Evolutionary conservation across 1,140 invertebrate species (phyloP).

Genomic region (Eurytemora carolleeae): DNA sequence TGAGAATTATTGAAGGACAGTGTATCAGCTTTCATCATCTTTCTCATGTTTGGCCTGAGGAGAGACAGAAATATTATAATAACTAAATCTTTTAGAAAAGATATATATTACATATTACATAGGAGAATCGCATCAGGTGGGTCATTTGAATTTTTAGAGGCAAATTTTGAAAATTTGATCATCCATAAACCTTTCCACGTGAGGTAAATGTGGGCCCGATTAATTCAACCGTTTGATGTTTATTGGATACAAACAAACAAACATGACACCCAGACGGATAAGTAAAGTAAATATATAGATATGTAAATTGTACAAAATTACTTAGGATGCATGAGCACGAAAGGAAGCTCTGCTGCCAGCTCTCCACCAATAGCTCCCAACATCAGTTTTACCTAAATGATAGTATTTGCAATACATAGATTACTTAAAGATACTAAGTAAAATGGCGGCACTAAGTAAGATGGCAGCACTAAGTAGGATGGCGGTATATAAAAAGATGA

Average conservation of each 20-base stretch:
- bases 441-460: constrained; percentile 52
- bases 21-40: not conserved
- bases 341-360: constrained; percentile 79
- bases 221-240: too few relatives aligned
- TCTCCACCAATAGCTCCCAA: constrained; percentile 82
- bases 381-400: constrained; percentile 88
- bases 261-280: too few relatives aligned
- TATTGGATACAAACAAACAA: too few relatives aligned
- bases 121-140: too few relatives aligned
- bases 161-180: too few relatives aligned
- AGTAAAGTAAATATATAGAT: too few relatives aligned
- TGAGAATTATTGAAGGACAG: not conserved
- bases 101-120: too few relatives aligned
- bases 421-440: constrained; percentile 65
- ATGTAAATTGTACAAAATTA: too few relatives aligned
- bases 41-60: not conserved
- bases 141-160: too few relatives aligned
- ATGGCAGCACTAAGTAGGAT: constrained; percentile 33
- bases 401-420: constrained; percentile 67
- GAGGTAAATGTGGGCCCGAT: too few relatives aligned
- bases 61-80: not conserved
- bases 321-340: constrained; percentile 91
- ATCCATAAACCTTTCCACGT: too few relatives aligned
- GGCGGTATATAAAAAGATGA: too few relatives aligned
- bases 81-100: not conserved